Evolutionary conservation across 1,140 invertebrate genomes (phyloP).

Genomic region (Calliopsis andreniformis): DNA sequence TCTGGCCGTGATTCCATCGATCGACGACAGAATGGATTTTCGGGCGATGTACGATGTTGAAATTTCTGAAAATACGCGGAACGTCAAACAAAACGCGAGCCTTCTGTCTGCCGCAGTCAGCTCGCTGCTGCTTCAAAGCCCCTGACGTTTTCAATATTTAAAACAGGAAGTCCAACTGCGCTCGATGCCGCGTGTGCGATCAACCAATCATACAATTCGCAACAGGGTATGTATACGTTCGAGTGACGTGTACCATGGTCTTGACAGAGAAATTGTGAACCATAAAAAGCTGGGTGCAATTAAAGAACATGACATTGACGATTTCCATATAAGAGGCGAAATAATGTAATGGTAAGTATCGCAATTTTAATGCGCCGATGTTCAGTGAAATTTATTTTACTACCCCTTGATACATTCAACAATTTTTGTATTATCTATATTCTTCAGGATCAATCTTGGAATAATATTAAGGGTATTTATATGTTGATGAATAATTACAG

Average conservation of each 20-base stretch:
- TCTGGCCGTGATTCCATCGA: conserved; percentile 31
- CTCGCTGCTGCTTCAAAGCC: conserved; percentile 64
- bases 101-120: conserved; percentile 60
- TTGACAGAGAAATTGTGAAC: conserved; percentile 25
- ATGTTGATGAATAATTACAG: too few species aligned
- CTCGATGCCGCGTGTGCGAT: not conserved
- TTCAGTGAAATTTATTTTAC: not conserved
- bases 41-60: conserved; percentile 52
- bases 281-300: conserved; percentile 2
- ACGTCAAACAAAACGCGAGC: conserved; percentile 65
- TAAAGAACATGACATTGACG: conserved; percentile 16
- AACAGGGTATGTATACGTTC: not conserved
- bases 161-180: conserved; percentile 47
- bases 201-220: conserved; percentile 3
- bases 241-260: not conserved
- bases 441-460: too few species aligned
- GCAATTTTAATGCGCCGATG: too few species aligned
- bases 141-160: conserved; percentile 70
- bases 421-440: too few species aligned
- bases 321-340: too few species aligned
- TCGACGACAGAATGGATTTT: conserved; percentile 48
- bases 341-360: too few species aligned
- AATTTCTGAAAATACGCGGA: conserved; percentile 59
- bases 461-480: too few species aligned
- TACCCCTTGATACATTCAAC: too few species aligned